Evolutionary conservation across 2,113 vertebrate species (phyloP).

Genomic region (Nansenia antarctica): DNA sequence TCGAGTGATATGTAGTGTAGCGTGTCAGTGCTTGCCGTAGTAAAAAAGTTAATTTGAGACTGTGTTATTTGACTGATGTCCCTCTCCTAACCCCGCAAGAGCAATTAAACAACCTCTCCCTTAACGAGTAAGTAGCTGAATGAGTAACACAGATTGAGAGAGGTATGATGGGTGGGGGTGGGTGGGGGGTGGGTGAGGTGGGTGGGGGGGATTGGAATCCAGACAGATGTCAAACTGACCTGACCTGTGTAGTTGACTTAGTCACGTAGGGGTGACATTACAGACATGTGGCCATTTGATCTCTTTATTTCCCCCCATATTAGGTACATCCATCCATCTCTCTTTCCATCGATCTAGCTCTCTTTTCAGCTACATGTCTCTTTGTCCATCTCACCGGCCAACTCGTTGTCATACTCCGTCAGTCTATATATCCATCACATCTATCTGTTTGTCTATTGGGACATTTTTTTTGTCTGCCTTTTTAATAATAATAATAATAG

Average conservation of each 20-base stretch:
- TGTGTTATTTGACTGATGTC: background rate
- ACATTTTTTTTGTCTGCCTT: no score
- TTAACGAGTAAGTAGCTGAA: no score
- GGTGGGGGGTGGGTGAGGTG: no score
- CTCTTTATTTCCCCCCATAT: slow-evolving; percentile 28
- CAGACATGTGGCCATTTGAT: slow-evolving; percentile 12
- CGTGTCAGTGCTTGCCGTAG: background rate
- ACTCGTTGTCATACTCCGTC: background rate
- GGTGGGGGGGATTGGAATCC: no score
- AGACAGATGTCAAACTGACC: no score
- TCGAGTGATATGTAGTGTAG: slow-evolving; percentile 4
- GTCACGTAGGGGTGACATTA: slow-evolving; percentile 28
- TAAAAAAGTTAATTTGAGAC: slow-evolving; percentile 31
- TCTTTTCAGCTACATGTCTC: slow-evolving; percentile 25
- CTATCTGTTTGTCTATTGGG: background rate
- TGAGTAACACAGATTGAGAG: no score
- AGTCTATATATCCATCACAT: background rate
- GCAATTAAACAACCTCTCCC: slow-evolving; percentile 19
- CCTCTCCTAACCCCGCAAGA: slow-evolving; percentile 6
- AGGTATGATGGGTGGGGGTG: no score
- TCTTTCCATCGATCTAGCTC: background rate
- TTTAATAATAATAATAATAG: no score
- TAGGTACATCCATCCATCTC: slow-evolving; percentile 7
- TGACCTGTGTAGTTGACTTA: slow-evolving; percentile 21
- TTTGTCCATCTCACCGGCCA: slow-evolving; percentile 35